Base-by-base conservation (phyloP, 2,797 vertebrate genomes). In the Zalophus californianus region DNA sequence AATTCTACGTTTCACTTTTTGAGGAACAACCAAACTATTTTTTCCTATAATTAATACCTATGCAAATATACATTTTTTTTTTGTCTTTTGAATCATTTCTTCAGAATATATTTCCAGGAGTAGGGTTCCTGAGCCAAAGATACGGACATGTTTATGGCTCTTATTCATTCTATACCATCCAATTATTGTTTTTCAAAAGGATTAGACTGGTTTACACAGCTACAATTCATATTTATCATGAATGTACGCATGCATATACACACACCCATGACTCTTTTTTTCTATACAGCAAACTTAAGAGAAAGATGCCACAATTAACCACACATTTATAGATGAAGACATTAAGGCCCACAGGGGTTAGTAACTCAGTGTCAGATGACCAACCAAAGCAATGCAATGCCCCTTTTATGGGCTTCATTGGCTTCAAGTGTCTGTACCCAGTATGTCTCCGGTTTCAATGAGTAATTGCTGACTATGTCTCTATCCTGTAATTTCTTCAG, bases 391-490 rank as follows among this genome's bases (percentile, higher is more conserved):
- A 58, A 90, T 32, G n/a, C n/a, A 60, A 73, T 11, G n/a, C 73
- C 50, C 66, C 32, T 88, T 91, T 97, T 92, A 96, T n/a, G 44
- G 23, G 73, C 79, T 94, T 95, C 62, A 29, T 25, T 72, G 56
- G 54, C 50, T 86, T 96, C 77, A 62, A 72, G 23, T 50, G 18
- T 77, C 79, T 95, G 29, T 58, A 38, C 23, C 27, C 89, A 95
- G 23, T 10, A 9, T 41, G 35, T 73, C 73, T 83, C 77, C 44
- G n/a, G 50, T 93, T 93, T 96, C 84, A 66, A 20, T 98, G 92
- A 94, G 89, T 95, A 94, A 97, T 41, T 62, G 77, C 70, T 97
- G 96, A 97, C 91, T 92, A 27, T 18, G 48, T 73, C 52, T 91
- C 79, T 54, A 7, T 64, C 64, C 58, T 92, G 41, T 94, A 38